Base-by-base conservation (phyloP, 2,888 invertebrate genomes). In the Rhagium mordax region DNA sequence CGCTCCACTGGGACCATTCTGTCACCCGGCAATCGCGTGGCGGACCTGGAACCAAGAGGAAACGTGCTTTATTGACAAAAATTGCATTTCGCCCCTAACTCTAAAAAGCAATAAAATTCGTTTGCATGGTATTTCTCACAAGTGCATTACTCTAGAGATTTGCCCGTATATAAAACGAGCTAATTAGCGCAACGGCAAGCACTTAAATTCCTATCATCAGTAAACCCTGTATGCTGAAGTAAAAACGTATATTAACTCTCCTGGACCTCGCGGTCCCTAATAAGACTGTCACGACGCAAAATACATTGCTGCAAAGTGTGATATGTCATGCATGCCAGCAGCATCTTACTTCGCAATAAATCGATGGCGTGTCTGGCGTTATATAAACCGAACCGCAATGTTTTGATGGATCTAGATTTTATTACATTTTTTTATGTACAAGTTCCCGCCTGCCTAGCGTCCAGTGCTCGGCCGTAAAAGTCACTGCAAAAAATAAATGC, bases 1-100 rank as follows among this genome's bases (percentile, higher is more conserved):
- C 89, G 84, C 94, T 94, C 97, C 96, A 97, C 70, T 93, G 92
- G 24, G 94, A 94, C 97, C 96, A 97, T 79, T 93, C 93, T 77
- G 94, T 92, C 65, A 96, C 94, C 81, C 94, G 93, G 88, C 97
- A 97, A 88, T 96, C 95, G 81, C 94, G 90, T 68, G 94, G 92
- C 85, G 91, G 88, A 83, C 91, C 91, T 89, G 86, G 68, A 85
- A 79, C 20, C 41, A 72, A 55, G 65, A 61, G 13, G 27, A 13
- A n/a, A 21, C 41, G 5, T 41, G 5, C 4, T n/a, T 41, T n/a
- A 15, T 3, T 41, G n/a, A n/a, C n/a, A n/a, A n/a, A n/a, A n/a
- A n/a, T n/a, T n/a, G n/a, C n/a, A n/a, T n/a, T n/a, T n/a, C n/a
- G n/a, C n/a, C n/a, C n/a, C n/a, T n/a, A n/a, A n/a, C n/a, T n/a